A percentile compares a stretch with the other conserved stretches of the same genome.
Evolutionary conservation across 2,797 vertebrate species (phyloP).

Genomic region (Pteronotus mesoamericanus): DNA sequence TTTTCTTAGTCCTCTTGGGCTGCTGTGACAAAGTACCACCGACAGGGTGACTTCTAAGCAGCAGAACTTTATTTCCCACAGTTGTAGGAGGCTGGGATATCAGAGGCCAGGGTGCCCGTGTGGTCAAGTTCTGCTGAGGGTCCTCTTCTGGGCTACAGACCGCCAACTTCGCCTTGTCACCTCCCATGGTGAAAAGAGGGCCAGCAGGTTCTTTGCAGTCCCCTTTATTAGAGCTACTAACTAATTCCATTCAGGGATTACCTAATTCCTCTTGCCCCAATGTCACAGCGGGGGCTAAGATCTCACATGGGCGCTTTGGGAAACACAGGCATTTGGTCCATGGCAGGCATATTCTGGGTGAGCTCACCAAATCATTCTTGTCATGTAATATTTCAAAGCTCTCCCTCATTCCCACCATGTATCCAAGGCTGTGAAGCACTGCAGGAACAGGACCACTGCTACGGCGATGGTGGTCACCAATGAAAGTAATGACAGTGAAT

Average conservation of each 20-base stretch:
- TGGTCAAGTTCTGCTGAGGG: neutral
- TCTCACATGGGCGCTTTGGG: rapidly evolving
- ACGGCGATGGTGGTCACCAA: rapidly evolving
- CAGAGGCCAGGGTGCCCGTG: neutral
- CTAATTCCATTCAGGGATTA: neutral
- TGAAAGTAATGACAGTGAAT: no score
- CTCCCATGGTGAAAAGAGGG: neutral
- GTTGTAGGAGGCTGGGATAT: neutral
- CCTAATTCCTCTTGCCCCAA: neutral
- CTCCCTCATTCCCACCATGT: no score
- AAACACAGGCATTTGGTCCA: neutral
- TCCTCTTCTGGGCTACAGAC: neutral
- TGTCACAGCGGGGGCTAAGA: no score
- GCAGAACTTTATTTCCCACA: neutral
- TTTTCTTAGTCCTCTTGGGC: neutral
- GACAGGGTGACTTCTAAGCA: neutral
- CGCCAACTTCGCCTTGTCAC: neutral
- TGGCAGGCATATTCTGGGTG: neutral
- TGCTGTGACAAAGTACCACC: rapidly evolving
- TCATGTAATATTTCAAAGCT: neutral
- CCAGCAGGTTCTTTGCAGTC: rapidly evolving
- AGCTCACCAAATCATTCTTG: neutral
- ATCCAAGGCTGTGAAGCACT: no score
- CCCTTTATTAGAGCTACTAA: neutral
- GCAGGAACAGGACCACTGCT: no score